phyloP scores from a whole-genome alignment of 1,140 invertebrate genomes.

The Monomorium pharaonis region DNA sequence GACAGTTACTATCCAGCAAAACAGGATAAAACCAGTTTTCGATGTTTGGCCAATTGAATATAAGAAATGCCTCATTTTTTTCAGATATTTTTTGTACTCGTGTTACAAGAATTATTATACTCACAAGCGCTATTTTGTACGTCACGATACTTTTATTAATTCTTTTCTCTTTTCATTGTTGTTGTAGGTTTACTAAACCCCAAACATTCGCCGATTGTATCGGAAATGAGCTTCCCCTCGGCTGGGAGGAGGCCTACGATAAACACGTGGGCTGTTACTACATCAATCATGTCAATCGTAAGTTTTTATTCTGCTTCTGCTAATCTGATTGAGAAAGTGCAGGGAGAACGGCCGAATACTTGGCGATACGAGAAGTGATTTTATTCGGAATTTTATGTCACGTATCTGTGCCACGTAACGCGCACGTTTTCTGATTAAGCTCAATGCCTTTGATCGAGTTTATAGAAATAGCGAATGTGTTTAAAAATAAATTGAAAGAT shows the following conservation, averaged over 20 bases:
- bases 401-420: not conserved
- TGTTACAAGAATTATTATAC: not conserved
- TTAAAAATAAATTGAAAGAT: not conserved
- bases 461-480: not conserved
- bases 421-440: not conserved
- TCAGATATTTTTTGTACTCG: not conserved
- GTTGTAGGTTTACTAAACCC: conserved; percentile 97
- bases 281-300: conserved; percentile 98
- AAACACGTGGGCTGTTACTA: conserved; percentile 97
- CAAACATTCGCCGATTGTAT: conserved; percentile 99
- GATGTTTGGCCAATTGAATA: not conserved
- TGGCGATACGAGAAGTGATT: conserved; percentile 7
- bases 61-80: not conserved
- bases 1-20: not conserved
- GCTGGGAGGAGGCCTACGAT: conserved; percentile 98
- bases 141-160: not conserved
- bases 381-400: not conserved
- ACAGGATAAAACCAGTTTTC: not conserved
- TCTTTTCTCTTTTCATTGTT: conserved; percentile 31
- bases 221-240: conserved; percentile 97
- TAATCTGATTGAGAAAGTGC: conserved; percentile 36
- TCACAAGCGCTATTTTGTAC: not conserved
- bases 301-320: conserved; percentile 85
- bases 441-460: not conserved
- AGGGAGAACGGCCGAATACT: not conserved